Percentiles rank a stretch among this genome's conserved stretches.
Conservation (phyloP, 2,888 invertebrate genomes). For the Eupithecia subumbrata region DNA sequence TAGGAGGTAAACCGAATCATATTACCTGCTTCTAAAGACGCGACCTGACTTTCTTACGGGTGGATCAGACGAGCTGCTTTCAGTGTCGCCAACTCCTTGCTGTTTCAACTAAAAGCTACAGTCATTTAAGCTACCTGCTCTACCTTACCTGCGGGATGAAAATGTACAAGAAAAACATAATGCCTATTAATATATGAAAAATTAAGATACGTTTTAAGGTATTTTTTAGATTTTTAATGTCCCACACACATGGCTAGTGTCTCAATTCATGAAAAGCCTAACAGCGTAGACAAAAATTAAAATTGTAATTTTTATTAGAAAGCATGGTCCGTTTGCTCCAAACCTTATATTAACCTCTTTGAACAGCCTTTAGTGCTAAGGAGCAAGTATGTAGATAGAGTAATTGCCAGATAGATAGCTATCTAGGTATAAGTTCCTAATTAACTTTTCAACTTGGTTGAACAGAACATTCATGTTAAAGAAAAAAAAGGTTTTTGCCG, state of each 20-base stretch:
- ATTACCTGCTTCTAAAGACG: conserved; percentile 22
- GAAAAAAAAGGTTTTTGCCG: too few relatives aligned
- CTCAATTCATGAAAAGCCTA: background rate
- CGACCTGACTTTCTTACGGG: conserved; percentile 11
- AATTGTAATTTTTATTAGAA: background rate
- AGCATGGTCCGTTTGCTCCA: background rate
- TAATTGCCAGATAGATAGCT: background rate
- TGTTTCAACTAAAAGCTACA: background rate
- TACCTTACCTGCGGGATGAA: background rate
- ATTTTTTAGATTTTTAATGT: background rate
- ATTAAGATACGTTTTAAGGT: background rate
- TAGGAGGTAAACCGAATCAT: conserved; percentile 30
- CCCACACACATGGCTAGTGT: background rate
- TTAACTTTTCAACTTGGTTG: conserved; percentile 9
- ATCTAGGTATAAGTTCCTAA: conserved; percentile 5
- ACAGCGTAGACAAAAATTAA: background rate
- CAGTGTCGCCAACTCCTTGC: background rate
- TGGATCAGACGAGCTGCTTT: background rate
- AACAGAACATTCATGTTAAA: conserved; percentile 2
- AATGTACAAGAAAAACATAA: background rate
- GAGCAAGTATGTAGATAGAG: background rate
- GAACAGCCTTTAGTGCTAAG: conserved; percentile 4
- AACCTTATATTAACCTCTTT: conserved; percentile 13
- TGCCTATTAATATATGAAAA: background rate
- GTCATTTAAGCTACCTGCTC: background rate